A percentile compares a stretch with the other conserved stretches of the same genome.
Conservation (phyloP, 2,888 invertebrate species). For the Ceriagrion tenellum region DNA sequence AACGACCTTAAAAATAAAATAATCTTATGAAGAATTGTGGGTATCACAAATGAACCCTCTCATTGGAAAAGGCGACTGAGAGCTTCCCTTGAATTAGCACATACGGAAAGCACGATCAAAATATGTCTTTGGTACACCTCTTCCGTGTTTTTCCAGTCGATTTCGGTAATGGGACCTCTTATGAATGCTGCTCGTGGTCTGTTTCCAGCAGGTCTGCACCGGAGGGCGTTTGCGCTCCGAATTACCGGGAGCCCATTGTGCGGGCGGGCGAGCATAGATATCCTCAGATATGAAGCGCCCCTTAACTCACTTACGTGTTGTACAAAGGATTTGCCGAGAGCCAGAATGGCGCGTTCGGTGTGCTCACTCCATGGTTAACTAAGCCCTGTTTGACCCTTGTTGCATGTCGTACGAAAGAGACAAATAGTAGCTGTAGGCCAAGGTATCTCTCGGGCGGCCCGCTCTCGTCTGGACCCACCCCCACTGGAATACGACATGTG, state of each 20-base stretch:
- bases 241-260: neutral
- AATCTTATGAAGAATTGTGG: too few relatives aligned
- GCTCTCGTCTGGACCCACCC: neutral
- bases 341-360: neutral
- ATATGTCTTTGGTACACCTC: neutral
- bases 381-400: constrained; percentile 35
- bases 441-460: neutral
- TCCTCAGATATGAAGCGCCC: neutral
- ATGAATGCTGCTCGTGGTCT: neutral
- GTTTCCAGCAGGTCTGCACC: neutral
- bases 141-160: neutral
- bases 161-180: neutral
- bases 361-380: constrained; percentile 9
- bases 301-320: constrained; percentile 27
- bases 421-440: neutral
- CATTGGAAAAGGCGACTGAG: too few relatives aligned
- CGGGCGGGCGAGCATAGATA: neutral
- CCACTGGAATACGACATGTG: neutral
- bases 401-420: neutral
- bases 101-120: too few relatives aligned
- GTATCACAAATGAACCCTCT: too few relatives aligned
- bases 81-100: too few relatives aligned
- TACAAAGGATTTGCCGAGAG: neutral
- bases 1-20: too few relatives aligned
- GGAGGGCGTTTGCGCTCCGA: neutral